Evolutionary conservation across 2,113 vertebrate genomes (phyloP), one percentile per base, ranked within the genome.

Genomic region (Phoenicopterus ruber): DNA sequence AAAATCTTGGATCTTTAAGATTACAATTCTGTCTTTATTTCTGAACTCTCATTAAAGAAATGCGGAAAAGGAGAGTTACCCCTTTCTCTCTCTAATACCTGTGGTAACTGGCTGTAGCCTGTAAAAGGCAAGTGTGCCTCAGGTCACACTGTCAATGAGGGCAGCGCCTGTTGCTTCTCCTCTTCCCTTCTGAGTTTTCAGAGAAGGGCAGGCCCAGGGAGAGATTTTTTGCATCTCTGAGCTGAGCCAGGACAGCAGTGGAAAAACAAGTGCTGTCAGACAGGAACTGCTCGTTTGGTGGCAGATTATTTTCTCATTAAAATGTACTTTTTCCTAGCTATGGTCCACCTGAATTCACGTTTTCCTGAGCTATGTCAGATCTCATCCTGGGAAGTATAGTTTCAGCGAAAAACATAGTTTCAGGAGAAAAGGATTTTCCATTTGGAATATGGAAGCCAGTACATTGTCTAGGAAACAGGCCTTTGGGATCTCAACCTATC

Each of bases 401-500:
- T 96, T 66, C 54, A 62, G 57, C 49, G 67, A 52, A 90, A 92
- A 44, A 31, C 28, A 7, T 11, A 55, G 40, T 59, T 91, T 54
- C 32, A 63, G 88, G 29, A 62, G 46, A 19, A 46, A 57, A 4
- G 9, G 5, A 42, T 95, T 95, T 96, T 76, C 63, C 57, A n/a
- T 82, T 80, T 59, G 77, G 84, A 96, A 49, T 74, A 32, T 26
- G 83, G 73, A 93, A 92, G 77, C 82, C 26, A 65, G 79, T 55
- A 42, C 42, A 82, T 67, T 96, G 91, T 90, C 72, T 92, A 85
- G 77, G 92, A 96, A 94, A 90, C 63, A 78, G 67, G 72, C 88
- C 89, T 93, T 83, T 77, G 96, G 91, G 81, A 96, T 94, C 92
- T 94, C 93, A 97, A 89, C 62, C 92, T 79, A 95, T 97, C 94